A percentile compares a stretch with the other conserved stretches of the same genome.
phyloP scores from a whole-genome alignment of 2,888 invertebrate genomes.

The Escarpia spicata region DNA sequence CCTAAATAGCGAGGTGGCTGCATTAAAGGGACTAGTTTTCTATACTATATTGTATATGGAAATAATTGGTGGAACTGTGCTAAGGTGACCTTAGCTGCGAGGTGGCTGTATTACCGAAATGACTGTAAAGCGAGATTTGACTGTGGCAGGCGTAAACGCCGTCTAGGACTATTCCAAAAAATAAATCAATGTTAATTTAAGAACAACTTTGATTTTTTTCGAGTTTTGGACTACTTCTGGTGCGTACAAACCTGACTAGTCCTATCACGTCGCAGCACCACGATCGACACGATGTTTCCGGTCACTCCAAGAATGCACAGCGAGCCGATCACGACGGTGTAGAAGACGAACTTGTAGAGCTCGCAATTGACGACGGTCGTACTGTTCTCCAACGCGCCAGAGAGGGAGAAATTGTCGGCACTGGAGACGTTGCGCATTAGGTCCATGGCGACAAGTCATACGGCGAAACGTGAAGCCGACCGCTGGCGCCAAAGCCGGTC shows the following conservation, averaged over 20 bases:
- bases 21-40: too few species aligned
- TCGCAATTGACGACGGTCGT: background rate
- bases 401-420: background rate
- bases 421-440: background rate
- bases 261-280: constrained; percentile 36
- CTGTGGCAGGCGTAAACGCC: too few species aligned
- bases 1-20: too few species aligned
- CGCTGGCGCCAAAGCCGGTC: background rate
- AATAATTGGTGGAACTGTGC: too few species aligned
- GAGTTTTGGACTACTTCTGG: background rate
- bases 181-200: too few species aligned
- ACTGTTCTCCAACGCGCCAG: background rate
- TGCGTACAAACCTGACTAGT: background rate
- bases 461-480: background rate
- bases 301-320: constrained; percentile 39
- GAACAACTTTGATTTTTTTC: too few species aligned
- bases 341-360: constrained; percentile 31
- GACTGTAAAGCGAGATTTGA: too few species aligned
- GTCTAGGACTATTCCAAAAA: too few species aligned
- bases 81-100: too few species aligned
- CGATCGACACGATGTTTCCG: constrained; percentile 41
- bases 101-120: too few species aligned
- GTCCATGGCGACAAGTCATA: background rate
- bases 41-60: too few species aligned
- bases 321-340: constrained; percentile 32